Base-by-base conservation (phyloP, 2,888 invertebrate genomes). In the Drosophila vallismaia region DNA sequence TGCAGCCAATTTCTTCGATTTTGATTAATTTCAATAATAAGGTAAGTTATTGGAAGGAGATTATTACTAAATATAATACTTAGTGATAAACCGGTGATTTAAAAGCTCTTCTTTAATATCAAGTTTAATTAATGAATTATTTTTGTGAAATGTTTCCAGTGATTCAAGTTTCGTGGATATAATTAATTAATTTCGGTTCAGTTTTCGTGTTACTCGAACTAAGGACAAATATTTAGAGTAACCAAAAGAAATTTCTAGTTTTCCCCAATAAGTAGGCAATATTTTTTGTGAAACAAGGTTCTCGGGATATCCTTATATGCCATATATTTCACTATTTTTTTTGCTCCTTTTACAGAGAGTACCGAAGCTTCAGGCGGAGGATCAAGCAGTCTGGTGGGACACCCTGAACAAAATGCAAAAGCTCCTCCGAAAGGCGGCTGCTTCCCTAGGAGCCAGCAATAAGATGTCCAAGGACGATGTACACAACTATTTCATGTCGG, bases 401-500 rank as follows among this genome's bases (percentile, higher is more conserved):
- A 98, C 97, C 0, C 94, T 99, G 63, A 95, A 95, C 40, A 98
- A 98, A 91, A 97, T 99, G 95, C 99, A 99, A 92, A 97, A 97
- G 90, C 92, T 99, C 19, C 94, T 99, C 76, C 93, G 99, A 8
- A 99, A 98, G 92, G 97, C 98, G 0, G 95, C 98, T 0, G 94
- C 94, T 31, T 96, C 97, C n/a, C 93, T 98, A 12, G 96, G 94
- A 88, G 95, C 96, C 55, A 93, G 95, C 75, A 97, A 96, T 5
- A 96, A 96, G 91, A 95, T 99, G 89, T 96, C 96, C 85, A 95
- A 97, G 79, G 98, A 98, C 56, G 95, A 96, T 0, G 98, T 97
- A 95, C 99, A 99, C 89, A 99, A 98, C 91, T 99, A 99, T 90
- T 99, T 98, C 89, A 99, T 99, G 99, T 98, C 99, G 64, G 98